These are phyloP conservation scores for Mesorhabditis belari DNA, from an alignment of 2,888 invertebrate genomes.

Conservation along the genomic window DNA sequence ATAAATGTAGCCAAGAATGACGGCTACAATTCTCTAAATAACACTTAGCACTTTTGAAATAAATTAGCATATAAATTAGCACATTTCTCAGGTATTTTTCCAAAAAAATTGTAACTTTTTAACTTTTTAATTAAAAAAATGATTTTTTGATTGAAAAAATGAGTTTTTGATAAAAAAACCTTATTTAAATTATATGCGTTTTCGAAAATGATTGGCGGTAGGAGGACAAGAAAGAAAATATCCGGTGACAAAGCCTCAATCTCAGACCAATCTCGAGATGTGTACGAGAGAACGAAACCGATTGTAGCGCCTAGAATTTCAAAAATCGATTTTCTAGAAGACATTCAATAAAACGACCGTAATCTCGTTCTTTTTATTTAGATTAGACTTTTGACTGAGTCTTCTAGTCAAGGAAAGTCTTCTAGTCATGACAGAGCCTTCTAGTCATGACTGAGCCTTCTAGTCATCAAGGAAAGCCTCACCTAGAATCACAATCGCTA, in stretches of 20 bases:
- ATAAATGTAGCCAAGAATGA: no score
- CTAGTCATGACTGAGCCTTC: constrained; percentile 1
- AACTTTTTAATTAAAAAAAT: no score
- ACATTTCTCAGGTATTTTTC: no score
- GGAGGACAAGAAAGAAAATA: constrained; percentile 86
- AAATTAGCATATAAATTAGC: no score
- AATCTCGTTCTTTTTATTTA: not conserved
- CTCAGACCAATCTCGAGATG: constrained; percentile 45
- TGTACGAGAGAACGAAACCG: constrained; percentile 41
- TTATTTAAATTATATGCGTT: constrained; percentile 98
- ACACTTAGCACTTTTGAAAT: no score
- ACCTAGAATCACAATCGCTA: constrained; percentile 84
- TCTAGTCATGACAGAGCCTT: not conserved
- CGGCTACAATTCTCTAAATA: no score
- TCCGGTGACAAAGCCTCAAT: constrained; percentile 59
- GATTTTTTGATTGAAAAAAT: no score
- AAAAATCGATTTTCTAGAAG: not conserved
- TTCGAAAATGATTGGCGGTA: constrained; percentile 98
- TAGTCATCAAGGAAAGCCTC: constrained; percentile 26
- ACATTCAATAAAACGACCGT: not conserved
- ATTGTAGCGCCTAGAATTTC: constrained; percentile 39
- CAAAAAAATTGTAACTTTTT: no score
- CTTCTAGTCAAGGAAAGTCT: no score
- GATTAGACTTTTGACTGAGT: not conserved
- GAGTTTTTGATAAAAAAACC: no score